Evolutionary conservation across 1,140 invertebrate species (phyloP), one percentile per base, ranked within the genome.

Genomic region (Caerostris darwini): DNA sequence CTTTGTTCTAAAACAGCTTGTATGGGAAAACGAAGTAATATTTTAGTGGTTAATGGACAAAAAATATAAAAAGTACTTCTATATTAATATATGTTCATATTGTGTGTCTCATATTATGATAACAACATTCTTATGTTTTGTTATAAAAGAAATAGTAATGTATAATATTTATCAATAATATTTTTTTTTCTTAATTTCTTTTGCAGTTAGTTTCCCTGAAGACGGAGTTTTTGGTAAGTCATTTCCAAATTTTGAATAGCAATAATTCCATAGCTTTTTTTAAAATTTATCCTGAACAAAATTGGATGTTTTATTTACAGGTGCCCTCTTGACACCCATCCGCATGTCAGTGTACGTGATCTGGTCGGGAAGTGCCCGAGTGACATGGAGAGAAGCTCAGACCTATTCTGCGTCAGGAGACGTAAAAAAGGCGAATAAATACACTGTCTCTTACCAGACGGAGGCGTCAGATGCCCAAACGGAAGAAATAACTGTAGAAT

Each of bases 311-410:
- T 83, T 53, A 10, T 0, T 59, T 82, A 6, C 17, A 94, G 93
- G 93, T 61, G 93, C 93, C 50, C 57, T 94, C n/a, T 12, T 94
- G 14, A 94, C 58, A 1, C 93, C 93, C n/a, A 53, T 94, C 7
- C 59, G 57, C 0, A 67, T 90, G 53, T 71, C 81, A 3, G 82
- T 56, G 0, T 94, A 90, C 83, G 59, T 94, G 12, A 81, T 94
- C 14, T 94, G 93, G 93, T 86, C 69, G 1, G 93, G 93, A 34
- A 34, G 86, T 10, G 5, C 90, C 5, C 53, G 12, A 14, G 34
- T 94, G 6, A 67, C 69, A 3, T 94, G 93, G 93, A 54, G 64
- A 0, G 58, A 54, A 83, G 93, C 87, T 12, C 6, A 64, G 64
- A 57, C 87, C 2, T 69, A 19, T 7, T 93, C 85, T 1, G 54